phyloP scores from a whole-genome alignment of 2,113 vertebrate species.

The Pagrus major region DNA sequence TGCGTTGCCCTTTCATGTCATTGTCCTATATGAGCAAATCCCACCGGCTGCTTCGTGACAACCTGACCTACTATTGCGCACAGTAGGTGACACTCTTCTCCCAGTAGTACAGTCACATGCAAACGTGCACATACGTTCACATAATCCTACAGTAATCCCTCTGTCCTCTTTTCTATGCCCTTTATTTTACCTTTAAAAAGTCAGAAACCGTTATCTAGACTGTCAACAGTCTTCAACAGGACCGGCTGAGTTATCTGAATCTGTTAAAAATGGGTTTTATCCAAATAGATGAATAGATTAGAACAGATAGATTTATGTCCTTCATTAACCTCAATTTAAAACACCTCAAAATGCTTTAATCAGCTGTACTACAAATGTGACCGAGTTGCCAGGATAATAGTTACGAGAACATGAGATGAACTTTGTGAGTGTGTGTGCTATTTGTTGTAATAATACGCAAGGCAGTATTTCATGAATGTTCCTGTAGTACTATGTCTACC shows the following conservation, averaged over 20 bases:
- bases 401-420: neutral
- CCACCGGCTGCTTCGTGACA: conserved; percentile 29
- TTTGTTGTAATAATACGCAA: neutral
- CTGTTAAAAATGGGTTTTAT: neutral
- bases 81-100: conserved; percentile 25
- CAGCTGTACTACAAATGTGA: neutral
- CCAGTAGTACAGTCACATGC: conserved; percentile 15
- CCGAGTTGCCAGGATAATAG: conserved; percentile 1
- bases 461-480: neutral
- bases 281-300: neutral
- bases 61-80: conserved; percentile 48
- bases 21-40: conserved; percentile 47
- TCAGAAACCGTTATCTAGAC: neutral
- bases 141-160: neutral
- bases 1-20: conserved; percentile 18
- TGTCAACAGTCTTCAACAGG: neutral
- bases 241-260: neutral
- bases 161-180: conserved; percentile 26
- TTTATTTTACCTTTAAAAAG: neutral
- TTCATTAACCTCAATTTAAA: neutral
- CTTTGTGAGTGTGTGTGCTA: neutral
- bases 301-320: neutral
- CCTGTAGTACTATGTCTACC: neutral
- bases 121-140: conserved; percentile 3
- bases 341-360: neutral